Evolutionary conservation across 2,888 invertebrate species (phyloP).

Genomic region (Drosophila maculinotata): DNA sequence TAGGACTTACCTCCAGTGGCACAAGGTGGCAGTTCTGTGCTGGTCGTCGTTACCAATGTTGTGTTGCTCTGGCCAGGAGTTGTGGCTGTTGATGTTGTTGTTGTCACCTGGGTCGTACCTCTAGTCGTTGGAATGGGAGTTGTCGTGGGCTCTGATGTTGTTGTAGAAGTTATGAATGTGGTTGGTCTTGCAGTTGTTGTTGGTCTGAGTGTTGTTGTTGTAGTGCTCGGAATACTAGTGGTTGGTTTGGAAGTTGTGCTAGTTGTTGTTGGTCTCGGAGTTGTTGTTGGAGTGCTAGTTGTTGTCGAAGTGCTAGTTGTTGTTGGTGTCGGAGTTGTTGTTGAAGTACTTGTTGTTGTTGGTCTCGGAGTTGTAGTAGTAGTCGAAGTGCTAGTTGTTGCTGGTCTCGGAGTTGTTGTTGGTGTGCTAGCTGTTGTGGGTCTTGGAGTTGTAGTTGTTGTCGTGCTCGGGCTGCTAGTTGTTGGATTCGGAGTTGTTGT

Average conservation of each 20-base stretch:
- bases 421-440: conserved; percentile 13
- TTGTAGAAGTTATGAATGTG: neutral
- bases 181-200: conserved; percentile 11
- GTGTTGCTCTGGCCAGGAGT: conserved; percentile 19
- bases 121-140: conserved; percentile 5
- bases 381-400: neutral
- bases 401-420: neutral
- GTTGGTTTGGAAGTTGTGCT: neutral
- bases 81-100: conserved; percentile 23
- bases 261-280: conserved; percentile 8
- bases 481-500: conserved; percentile 16
- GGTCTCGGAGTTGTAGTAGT: conserved; percentile 3
- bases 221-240: neutral
- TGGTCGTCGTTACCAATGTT: conserved; percentile 1
- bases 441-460: neutral
- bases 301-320: conserved; percentile 11
- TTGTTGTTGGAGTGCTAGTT: neutral
- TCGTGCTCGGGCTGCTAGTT: neutral
- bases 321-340: conserved; percentile 2
- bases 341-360: conserved; percentile 10
- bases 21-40: conserved; percentile 34
- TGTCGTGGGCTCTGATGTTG: conserved; percentile 5
- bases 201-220: neutral
- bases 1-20: conserved; percentile 24
- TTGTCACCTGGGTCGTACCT: neutral